Conservation (phyloP, 2,113 vertebrate genomes). For the Lampris megalopsis region DNA sequence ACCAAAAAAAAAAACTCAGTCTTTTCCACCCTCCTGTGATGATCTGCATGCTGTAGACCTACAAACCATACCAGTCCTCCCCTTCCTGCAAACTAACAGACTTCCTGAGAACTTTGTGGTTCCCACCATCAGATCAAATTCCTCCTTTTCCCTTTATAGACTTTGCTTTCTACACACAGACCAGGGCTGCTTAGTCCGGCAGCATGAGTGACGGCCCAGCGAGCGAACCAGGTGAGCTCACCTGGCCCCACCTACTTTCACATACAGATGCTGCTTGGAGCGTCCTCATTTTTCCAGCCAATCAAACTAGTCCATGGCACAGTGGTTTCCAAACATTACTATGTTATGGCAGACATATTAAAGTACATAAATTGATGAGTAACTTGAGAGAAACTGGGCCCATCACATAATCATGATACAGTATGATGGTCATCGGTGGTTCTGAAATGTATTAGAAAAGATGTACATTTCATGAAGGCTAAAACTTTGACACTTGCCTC, state of each 20-base stretch:
- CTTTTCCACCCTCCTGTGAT: not conserved
- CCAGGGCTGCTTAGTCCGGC: not conserved
- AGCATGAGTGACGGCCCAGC: conserved; percentile 25
- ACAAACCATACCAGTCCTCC: not conserved
- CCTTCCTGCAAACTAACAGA: not conserved
- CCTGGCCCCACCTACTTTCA: conserved; percentile 8
- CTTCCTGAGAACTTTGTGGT: not conserved
- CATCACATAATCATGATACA: too few species aligned
- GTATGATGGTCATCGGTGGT: too few species aligned
- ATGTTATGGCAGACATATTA: too few species aligned
- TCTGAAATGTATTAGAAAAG: too few species aligned
- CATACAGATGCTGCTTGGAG: not conserved
- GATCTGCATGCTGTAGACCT: not conserved
- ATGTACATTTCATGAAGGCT: too few species aligned
- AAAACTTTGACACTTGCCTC: too few species aligned
- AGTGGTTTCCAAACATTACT: too few species aligned
- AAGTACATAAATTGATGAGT: too few species aligned
- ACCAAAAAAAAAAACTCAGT: not conserved
- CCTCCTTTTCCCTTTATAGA: not conserved
- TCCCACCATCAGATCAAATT: not conserved
- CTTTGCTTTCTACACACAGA: conserved; percentile 14
- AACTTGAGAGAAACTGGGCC: too few species aligned
- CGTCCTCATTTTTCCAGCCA: conserved; percentile 6
- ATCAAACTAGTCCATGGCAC: conserved; percentile 4
- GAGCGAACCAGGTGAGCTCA: conserved; percentile 47